Evolutionary conservation across 2,797 vertebrate species (phyloP).

Genomic region (Denticeps clupeoides): DNA sequence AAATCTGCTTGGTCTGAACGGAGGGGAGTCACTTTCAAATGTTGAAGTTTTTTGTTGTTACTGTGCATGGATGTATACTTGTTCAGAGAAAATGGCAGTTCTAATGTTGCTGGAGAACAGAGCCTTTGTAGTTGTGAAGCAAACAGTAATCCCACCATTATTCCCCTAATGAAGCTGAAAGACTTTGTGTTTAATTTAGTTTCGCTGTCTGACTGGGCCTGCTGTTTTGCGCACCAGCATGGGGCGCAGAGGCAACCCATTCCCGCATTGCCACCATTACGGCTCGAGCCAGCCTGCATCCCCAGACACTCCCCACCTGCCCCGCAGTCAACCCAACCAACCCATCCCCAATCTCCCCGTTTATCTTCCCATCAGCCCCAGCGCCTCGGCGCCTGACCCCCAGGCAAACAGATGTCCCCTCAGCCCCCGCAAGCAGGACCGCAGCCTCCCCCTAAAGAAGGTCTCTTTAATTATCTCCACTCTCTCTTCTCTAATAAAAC

Average conservation of each 20-base stretch:
- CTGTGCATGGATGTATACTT: slow-evolving; percentile 11
- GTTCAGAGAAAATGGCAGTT: slow-evolving; percentile 7
- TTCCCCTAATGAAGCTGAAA: slow-evolving; percentile 34
- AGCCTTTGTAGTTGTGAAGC: slow-evolving; percentile 30
- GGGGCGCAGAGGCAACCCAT: slow-evolving; percentile 30
- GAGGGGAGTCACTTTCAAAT: background rate
- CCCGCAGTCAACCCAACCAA: slow-evolving; percentile 1
- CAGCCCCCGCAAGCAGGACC: slow-evolving; percentile 29
- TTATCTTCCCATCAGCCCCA: slow-evolving; percentile 11
- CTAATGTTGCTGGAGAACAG: slow-evolving; percentile 19
- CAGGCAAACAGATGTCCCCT: slow-evolving; percentile 61
- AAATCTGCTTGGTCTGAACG: background rate
- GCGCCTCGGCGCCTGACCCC: slow-evolving; percentile 38
- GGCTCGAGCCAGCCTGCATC: slow-evolving; percentile 31
- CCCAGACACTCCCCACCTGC: slow-evolving; percentile 24
- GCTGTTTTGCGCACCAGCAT: slow-evolving; percentile 40
- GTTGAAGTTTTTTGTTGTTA: background rate
- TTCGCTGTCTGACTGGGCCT: slow-evolving; percentile 28
- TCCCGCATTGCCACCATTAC: slow-evolving; percentile 35
- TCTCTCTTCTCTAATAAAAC: slow-evolving; percentile 39
- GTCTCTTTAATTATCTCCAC: slow-evolving; percentile 39
- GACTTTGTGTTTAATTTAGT: slow-evolving; percentile 37
- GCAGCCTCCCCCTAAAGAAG: slow-evolving; percentile 33
- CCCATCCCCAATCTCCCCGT: background rate
- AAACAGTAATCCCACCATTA: slow-evolving; percentile 34